Percentiles rank a stretch among this genome's conserved stretches.
These are phyloP conservation scores for Taurulus bubalis DNA, from an alignment of 2,113 vertebrate species.

Conservation along the genomic window DNA sequence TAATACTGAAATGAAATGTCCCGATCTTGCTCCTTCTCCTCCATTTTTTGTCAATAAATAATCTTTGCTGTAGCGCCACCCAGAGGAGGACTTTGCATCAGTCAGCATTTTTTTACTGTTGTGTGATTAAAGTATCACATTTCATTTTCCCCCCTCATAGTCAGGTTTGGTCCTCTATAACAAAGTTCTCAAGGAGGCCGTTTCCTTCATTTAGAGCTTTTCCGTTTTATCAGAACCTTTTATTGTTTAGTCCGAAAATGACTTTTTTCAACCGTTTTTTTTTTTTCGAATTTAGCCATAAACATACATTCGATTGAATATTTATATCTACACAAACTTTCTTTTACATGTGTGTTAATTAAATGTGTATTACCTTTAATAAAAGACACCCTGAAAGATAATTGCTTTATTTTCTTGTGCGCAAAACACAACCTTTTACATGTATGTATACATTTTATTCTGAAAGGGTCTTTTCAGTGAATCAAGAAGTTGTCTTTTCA, in stretches of 20 bases:
- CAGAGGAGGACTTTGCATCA: background rate
- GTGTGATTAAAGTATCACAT: background rate
- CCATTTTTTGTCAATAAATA: no score
- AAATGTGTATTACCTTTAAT: background rate
- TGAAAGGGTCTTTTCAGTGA: background rate
- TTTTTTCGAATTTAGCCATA: background rate
- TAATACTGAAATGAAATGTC: conserved; percentile 3
- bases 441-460: background rate
- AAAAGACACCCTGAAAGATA: background rate
- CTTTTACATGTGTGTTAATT: background rate
- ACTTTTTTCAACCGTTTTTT: background rate
- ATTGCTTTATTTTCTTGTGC: background rate
- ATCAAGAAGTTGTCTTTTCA: no score
- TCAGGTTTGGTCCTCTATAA: conserved; percentile 1
- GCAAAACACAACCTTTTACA: background rate
- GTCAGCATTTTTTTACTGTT: background rate
- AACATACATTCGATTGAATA: background rate
- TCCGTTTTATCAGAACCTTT: background rate
- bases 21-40: background rate
- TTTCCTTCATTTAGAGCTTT: background rate
- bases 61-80: background rate
- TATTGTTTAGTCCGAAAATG: background rate
- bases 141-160: background rate
- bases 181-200: background rate
- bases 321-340: background rate